Conservation (phyloP, 2,797 vertebrate species). For the Microtus obscurus region DNA sequence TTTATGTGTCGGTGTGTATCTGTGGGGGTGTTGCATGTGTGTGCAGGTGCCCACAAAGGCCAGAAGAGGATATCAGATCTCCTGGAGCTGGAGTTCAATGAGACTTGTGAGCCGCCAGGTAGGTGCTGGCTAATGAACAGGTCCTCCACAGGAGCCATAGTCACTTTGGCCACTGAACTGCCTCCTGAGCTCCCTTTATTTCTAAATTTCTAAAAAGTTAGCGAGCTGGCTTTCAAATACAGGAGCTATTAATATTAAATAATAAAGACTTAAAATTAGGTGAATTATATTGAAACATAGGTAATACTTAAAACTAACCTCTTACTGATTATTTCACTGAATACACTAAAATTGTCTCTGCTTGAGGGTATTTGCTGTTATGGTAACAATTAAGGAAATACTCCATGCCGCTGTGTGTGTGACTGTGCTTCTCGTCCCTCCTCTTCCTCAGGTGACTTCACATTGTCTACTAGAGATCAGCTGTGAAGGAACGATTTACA, state of each 20-base stretch:
- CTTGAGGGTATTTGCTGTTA: not conserved
- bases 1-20: not conserved
- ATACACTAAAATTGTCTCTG: not conserved
- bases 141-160: not conserved
- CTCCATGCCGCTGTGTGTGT: fast-evolving
- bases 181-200: not conserved
- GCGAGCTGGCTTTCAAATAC: not conserved
- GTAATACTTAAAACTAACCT: not conserved
- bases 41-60: not conserved
- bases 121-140: not conserved
- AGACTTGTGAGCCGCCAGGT: not conserved
- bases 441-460: not conserved
- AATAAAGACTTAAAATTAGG: not conserved
- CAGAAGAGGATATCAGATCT: not conserved
- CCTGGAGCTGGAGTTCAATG: not conserved
- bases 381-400: not conserved
- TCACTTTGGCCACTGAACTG: not conserved
- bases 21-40: too few relatives aligned
- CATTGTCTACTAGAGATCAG: not conserved
- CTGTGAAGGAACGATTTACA: not conserved
- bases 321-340: not conserved
- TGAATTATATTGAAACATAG: not conserved
- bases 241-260: not conserved
- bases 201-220: not conserved
- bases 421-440: not conserved